Evolutionary conservation across 2,797 vertebrate species (phyloP).

Genomic region (Cetoscarus ocellatus): DNA sequence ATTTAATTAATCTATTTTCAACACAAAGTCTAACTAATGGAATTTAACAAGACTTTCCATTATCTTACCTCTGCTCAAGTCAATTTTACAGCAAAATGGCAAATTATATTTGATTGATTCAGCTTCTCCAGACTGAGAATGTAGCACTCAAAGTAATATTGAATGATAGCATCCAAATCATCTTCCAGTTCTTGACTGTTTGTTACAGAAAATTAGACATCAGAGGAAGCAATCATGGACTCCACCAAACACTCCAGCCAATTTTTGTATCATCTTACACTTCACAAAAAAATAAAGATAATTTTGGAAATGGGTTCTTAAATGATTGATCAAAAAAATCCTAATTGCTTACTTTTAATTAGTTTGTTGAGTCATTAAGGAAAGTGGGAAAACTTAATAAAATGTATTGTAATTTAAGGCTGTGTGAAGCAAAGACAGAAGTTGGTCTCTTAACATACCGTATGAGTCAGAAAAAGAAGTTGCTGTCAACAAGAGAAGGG

Average conservation of each 20-base stretch:
- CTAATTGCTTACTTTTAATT: constrained; percentile 1
- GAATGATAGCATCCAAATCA: neutral
- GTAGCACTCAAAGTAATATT: neutral
- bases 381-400: neutral
- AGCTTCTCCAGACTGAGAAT: neutral
- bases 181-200: neutral
- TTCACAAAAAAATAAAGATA: neutral
- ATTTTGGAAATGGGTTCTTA: neutral
- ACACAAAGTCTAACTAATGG: neutral
- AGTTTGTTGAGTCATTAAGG: neutral
- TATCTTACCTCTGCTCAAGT: neutral
- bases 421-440: too few species aligned
- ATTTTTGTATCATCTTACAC: neutral
- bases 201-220: neutral
- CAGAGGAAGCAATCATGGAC: neutral
- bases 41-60: neutral
- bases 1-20: neutral
- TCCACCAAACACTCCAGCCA: neutral
- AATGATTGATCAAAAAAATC: neutral
- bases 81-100: neutral
- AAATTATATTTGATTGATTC: neutral
- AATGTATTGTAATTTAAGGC: neutral
- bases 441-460: too few species aligned
- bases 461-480: too few species aligned
- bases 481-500: too few species aligned